phyloP scores from a whole-genome alignment of 30 jellyfish, hydroid and myxozoan genomes.

The Aurelia coerulea region DNA sequence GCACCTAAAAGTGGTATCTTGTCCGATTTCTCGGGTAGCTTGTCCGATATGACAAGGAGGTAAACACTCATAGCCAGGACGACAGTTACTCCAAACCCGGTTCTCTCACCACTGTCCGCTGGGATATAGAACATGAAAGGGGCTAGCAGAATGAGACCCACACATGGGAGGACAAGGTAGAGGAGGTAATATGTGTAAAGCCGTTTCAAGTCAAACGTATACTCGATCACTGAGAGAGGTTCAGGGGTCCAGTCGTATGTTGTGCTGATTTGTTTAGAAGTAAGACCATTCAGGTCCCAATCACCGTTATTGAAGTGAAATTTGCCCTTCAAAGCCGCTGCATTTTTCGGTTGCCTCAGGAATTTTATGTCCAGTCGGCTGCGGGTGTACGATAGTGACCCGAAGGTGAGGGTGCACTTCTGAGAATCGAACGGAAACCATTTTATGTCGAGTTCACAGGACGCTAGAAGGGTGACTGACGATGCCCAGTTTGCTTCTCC shows the following conservation, averaged over 20 bases:
- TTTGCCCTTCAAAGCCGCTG: slow-evolving; percentile 40
- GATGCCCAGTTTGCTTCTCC: slow-evolving; percentile 62
- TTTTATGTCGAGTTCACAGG: slow-evolving; percentile 47
- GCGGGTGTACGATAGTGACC: slow-evolving; percentile 58
- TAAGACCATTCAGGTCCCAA: slow-evolving; percentile 31
- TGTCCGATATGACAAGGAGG: slow-evolving; percentile 86
- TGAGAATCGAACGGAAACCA: slow-evolving; percentile 76
- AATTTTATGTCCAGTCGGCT: slow-evolving; percentile 38
- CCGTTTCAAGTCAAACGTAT: slow-evolving; percentile 47
- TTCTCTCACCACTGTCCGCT: slow-evolving; percentile 91
- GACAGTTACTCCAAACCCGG: slow-evolving; percentile 87
- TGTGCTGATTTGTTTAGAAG: slow-evolving; percentile 13
- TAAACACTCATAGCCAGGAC: slow-evolving; percentile 85
- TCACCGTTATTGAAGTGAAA: slow-evolving; percentile 48
- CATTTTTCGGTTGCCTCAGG: slow-evolving; percentile 32
- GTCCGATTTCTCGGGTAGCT: slow-evolving; percentile 93
- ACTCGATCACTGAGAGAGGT: slow-evolving; percentile 42
- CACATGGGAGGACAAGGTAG: slow-evolving; percentile 83
- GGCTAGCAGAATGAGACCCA: slow-evolving; percentile 56
- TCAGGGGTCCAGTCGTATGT: slow-evolving; percentile 46
- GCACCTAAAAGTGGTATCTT: slow-evolving; percentile 82
- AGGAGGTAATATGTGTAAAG: slow-evolving; percentile 53
- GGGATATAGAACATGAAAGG: slow-evolving; percentile 82
- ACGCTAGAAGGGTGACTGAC: slow-evolving; percentile 34
- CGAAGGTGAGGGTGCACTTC: slow-evolving; percentile 57